phyloP scores from a whole-genome alignment of 2,113 vertebrate genomes.

The Propithecus coquereli region DNA sequence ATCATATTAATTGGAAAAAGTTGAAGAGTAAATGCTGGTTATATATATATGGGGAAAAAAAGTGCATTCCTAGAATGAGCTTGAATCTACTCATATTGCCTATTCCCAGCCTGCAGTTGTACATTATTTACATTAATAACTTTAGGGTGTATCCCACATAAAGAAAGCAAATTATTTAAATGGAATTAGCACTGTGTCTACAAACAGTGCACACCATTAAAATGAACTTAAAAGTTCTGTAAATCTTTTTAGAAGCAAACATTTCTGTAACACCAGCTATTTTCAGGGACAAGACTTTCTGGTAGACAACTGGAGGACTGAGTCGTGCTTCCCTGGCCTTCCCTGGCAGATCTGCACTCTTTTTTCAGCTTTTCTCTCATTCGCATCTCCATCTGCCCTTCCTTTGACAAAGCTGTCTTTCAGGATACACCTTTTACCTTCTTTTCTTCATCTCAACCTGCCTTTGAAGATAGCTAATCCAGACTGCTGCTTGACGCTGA shows the following conservation, averaged over 20 bases:
- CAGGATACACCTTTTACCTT: constrained; percentile 19
- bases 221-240: constrained; percentile 20
- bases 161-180: constrained; percentile 48
- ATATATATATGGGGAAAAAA: background rate
- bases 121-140: constrained; percentile 25
- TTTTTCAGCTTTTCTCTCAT: background rate
- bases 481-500: constrained; percentile 61
- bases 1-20: constrained; percentile 11
- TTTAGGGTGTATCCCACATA: constrained; percentile 42
- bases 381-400: background rate
- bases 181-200: constrained; percentile 50
- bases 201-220: constrained; percentile 55
- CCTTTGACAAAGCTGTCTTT: background rate
- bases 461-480: constrained; percentile 66
- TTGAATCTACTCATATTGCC: constrained; percentile 60
- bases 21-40: background rate
- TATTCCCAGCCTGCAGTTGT: background rate
- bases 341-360: background rate
- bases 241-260: constrained; percentile 45
- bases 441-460: constrained; percentile 59
- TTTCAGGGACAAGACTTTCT: constrained; percentile 27
- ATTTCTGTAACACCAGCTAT: constrained; percentile 40
- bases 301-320: background rate
- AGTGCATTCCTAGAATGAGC: constrained; percentile 33
- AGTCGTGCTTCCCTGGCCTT: background rate